Evolutionary conservation across 1,140 invertebrate species (phyloP), one percentile per base, ranked within the genome.

Genomic region (Polypedilum pembai): DNA sequence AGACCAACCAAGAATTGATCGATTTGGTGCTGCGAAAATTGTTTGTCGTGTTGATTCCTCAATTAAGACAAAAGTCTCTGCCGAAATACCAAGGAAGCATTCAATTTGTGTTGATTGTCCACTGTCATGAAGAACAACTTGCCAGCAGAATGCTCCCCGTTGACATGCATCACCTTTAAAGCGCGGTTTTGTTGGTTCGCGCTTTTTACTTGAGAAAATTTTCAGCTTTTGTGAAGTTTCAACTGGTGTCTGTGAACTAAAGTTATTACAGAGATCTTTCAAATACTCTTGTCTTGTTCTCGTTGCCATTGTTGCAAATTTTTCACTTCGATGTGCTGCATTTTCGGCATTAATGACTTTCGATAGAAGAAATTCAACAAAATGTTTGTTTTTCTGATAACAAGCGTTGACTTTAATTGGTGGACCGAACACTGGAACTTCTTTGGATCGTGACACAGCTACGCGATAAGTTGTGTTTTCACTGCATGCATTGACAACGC

Each of bases 291-390:
- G 93, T 78, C 96, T 86, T 17, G 97, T 98, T 79, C 97, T 87
- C 8, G 94, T 95, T 3, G 96, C 95, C 95, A 99, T 98, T 4
- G 94, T 95, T 73, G 92, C 92, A 84, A 99, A 99, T 84, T 98
- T 98, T 79, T 98, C 94, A 8, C 94, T 96, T 76, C 92, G 88
- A 79, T 98, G 94, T 10, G 95, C 95, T 15, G 96, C 95, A 85
- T 98, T 98, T 84, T 99, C 96, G 20, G 94, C 96, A 85, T 99
- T 99, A 69, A 99, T 96, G 20, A 97, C 93, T 89, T 99, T 98
- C 65, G 95, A 93, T 76, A 98, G 82, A 21, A 98, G 85, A 82
- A 98, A 96, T 80, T 98, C 94, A 15, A 92, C 91, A 83, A 99
- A 98, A 12, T 89, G 86, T 84, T 93, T 92, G 74, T 92, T 91